A percentile compares a stretch with the other conserved stretches of the same genome.
phyloP scores from a whole-genome alignment of 2,797 vertebrate genomes.

The Cirrhinus mrigala region DNA sequence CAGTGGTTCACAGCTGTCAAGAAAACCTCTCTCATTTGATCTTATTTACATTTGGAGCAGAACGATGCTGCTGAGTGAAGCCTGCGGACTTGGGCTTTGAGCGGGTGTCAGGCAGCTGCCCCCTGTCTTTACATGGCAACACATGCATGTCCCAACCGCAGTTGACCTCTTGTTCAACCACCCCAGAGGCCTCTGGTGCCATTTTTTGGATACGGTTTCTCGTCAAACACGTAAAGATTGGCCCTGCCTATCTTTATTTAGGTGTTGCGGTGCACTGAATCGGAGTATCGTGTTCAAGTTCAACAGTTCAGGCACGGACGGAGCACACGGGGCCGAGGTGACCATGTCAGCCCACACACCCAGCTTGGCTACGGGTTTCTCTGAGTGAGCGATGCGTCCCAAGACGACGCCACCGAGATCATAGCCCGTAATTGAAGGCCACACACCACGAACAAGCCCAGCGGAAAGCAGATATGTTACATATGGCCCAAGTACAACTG shows the following conservation, averaged over 20 bases:
- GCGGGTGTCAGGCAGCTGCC: constrained; percentile 77
- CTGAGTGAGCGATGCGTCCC: constrained; percentile 56
- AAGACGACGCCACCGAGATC: constrained; percentile 47
- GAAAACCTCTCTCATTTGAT: constrained; percentile 73
- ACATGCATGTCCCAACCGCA: constrained; percentile 63
- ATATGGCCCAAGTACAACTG: constrained; percentile 38
- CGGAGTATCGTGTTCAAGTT: constrained; percentile 77
- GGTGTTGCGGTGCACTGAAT: constrained; percentile 44
- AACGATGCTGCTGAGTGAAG: constrained; percentile 78
- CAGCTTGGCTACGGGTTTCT: constrained; percentile 17
- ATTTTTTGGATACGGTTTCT: constrained; percentile 66
- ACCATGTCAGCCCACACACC: constrained; percentile 54
- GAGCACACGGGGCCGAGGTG: constrained; percentile 50
- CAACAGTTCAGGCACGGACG: constrained; percentile 75
- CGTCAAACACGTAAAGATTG: constrained; percentile 47
- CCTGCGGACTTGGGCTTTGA: constrained; percentile 62
- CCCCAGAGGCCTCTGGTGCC: constrained; percentile 72
- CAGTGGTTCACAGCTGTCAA: constrained; percentile 79
- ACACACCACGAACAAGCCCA: constrained; percentile 61
- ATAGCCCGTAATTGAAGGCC: constrained; percentile 52
- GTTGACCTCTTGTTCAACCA: constrained; percentile 77
- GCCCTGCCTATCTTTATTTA: constrained; percentile 59
- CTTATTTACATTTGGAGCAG: constrained; percentile 72
- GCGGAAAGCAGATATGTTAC: constrained; percentile 51
- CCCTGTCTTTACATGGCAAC: constrained; percentile 74